phyloP scores from a whole-genome alignment of 2,113 vertebrate species.

The Tenrec ecaudatus region DNA sequence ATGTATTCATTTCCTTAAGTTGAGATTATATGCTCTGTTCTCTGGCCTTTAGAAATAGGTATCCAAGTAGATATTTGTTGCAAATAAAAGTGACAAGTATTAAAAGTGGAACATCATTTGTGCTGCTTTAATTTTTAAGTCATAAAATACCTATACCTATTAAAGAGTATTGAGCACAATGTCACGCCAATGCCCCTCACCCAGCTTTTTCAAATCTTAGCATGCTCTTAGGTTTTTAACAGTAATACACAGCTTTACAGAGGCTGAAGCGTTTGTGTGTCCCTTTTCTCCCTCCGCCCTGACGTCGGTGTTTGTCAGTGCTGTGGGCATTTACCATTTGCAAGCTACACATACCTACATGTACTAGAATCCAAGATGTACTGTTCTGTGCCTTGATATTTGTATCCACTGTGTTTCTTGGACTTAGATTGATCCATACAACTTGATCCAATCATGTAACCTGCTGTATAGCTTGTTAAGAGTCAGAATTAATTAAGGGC shows the following conservation, averaged over 20 bases:
- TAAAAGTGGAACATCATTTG: background rate
- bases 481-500: too few relatives aligned
- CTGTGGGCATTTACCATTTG: background rate
- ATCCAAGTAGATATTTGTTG: background rate
- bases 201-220: background rate
- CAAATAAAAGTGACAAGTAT: constrained; percentile 13
- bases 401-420: background rate
- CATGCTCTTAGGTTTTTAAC: background rate
- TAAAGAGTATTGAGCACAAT: background rate
- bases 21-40: constrained; percentile 47
- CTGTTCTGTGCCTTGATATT: background rate
- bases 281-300: background rate
- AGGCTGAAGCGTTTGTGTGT: background rate
- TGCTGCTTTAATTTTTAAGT: background rate
- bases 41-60: constrained; percentile 40
- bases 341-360: background rate
- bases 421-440: background rate
- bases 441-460: background rate
- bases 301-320: constrained; percentile 1
- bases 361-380: background rate
- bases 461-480: background rate
- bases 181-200: background rate
- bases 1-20: constrained; percentile 36
- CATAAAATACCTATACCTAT: background rate
- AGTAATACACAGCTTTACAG: background rate